Evolutionary conservation across 2,113 vertebrate species (phyloP).

Genomic region (Phalacrocorax brasilianus): DNA sequence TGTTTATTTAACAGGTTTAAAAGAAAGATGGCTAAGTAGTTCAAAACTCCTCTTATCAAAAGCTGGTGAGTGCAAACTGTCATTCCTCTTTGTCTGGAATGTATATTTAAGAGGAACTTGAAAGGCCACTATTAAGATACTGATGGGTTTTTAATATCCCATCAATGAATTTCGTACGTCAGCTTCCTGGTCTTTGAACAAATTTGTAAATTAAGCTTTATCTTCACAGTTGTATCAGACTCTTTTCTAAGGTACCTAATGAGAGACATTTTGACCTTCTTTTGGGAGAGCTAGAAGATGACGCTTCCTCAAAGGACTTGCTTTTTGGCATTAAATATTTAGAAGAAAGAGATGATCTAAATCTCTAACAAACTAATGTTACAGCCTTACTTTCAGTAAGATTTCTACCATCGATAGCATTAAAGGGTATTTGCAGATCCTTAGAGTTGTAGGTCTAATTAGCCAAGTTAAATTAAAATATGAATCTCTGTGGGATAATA

Average conservation of each 20-base stretch:
- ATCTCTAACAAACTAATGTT: conserved; percentile 12
- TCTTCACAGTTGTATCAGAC: background rate
- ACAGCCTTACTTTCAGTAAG: conserved; percentile 45
- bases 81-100: background rate
- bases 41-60: background rate
- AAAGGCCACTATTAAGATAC: background rate
- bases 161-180: accelerated
- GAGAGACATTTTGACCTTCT: background rate
- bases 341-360: conserved; percentile 31
- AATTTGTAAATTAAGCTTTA: background rate
- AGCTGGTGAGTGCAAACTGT: background rate
- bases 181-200: background rate
- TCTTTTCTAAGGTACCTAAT: background rate
- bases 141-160: background rate
- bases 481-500: conserved; percentile 58
- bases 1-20: background rate
- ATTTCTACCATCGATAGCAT: conserved; percentile 48
- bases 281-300: conserved; percentile 1
- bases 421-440: conserved; percentile 66
- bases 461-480: conserved; percentile 75
- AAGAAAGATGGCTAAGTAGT: background rate
- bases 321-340: conserved; percentile 61
- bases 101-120: background rate
- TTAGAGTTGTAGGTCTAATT: conserved; percentile 69
- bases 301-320: conserved; percentile 24